These are phyloP conservation scores for Drosophila santomea DNA, from an alignment of 1,140 invertebrate species.

Conservation along the genomic window DNA sequence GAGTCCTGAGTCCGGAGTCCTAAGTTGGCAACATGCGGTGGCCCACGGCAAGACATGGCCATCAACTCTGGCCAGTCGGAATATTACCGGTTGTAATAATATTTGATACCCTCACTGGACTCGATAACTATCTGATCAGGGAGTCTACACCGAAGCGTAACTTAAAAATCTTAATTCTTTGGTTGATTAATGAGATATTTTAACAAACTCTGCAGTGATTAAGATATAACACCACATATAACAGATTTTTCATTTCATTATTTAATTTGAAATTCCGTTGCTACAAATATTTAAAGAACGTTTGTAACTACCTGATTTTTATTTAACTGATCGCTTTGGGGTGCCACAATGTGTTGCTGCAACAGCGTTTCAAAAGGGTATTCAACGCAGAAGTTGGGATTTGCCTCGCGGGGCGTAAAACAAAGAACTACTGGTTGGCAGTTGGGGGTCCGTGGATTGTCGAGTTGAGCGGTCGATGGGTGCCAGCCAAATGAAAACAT, in stretches of 20 bases:
- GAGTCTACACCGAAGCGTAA: background rate
- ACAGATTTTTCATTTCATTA: too few species aligned
- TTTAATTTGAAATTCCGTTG: too few species aligned
- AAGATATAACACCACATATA: too few species aligned
- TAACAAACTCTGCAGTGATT: too few species aligned
- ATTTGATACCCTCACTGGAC: constrained; percentile 50
- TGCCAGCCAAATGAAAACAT: constrained; percentile 77
- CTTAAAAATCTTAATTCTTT: background rate
- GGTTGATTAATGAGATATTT: too few species aligned
- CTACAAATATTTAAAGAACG: too few species aligned
- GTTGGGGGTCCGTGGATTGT: constrained; percentile 24
- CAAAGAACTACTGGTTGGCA: constrained; percentile 25
- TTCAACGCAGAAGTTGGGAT: constrained; percentile 11
- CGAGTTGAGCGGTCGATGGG: constrained; percentile 61
- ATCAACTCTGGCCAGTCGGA: constrained; percentile 61
- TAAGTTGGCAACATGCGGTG: constrained; percentile 33
- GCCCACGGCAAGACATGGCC: constrained; percentile 40
- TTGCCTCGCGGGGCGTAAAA: constrained; percentile 29
- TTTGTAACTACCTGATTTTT: background rate
- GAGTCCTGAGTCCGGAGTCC: background rate
- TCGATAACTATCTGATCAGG: background rate
- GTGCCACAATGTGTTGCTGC: background rate
- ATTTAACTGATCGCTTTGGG: background rate
- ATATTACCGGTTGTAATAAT: constrained; percentile 72
- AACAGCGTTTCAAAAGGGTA: constrained; percentile 11